Percentiles rank a stretch among this genome's conserved stretches.
phyloP scores from a whole-genome alignment of 2,113 vertebrate genomes.

The Callospermophilus lateralis region DNA sequence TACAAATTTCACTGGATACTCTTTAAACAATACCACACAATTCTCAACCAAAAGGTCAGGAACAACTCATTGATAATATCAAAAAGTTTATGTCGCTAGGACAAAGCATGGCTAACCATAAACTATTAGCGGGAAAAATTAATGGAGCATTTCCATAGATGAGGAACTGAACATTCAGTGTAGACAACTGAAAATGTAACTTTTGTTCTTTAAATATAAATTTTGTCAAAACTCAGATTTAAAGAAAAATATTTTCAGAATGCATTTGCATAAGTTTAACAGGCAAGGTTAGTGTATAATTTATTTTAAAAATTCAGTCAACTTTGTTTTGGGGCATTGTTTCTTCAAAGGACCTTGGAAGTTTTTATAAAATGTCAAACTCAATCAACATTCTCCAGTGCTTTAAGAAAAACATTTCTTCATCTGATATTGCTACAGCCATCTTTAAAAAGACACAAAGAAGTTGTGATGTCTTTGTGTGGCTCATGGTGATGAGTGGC shows the following conservation, averaged over 20 bases:
- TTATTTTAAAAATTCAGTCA: neutral
- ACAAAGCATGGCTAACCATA: neutral
- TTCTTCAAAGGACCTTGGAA: neutral
- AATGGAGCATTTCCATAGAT: neutral
- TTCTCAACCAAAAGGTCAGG: neutral
- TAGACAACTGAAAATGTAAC: neutral
- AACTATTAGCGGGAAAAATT: neutral
- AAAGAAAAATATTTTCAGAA: neutral
- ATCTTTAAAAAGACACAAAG: neutral
- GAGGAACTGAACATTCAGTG: neutral
- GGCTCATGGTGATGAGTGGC: neutral
- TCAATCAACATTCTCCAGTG: neutral
- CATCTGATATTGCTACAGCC: neutral
- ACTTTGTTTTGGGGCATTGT: neutral
- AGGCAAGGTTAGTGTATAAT: neutral
- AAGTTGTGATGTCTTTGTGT: neutral
- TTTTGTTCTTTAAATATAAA: constrained; percentile 40
- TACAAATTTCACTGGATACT: neutral
- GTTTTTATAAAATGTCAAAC: neutral
- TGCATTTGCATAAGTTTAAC: neutral
- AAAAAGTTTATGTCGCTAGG: neutral
- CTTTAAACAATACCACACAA: constrained; percentile 57
- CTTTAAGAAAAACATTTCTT: neutral
- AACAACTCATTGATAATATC: constrained; percentile 19
- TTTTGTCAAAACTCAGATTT: constrained; percentile 21